Evolutionary conservation across 2,888 invertebrate species (phyloP).

Genomic region (Mimas tiliae): DNA sequence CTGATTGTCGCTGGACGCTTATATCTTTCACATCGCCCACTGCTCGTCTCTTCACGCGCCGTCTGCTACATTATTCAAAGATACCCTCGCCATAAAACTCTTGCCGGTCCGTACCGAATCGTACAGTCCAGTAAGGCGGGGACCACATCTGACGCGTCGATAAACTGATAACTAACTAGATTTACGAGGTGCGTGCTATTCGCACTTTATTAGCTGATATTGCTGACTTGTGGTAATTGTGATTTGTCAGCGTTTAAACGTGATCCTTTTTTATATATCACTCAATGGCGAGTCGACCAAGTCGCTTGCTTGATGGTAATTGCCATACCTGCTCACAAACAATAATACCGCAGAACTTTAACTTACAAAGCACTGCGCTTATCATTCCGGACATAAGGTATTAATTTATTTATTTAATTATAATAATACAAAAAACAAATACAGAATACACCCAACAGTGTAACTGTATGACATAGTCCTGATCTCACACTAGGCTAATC

Average conservation of each 20-base stretch:
- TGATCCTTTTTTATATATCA: not conserved
- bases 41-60: slow-evolving; percentile 61
- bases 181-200: slow-evolving; percentile 43
- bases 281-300: no score
- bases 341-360: no score
- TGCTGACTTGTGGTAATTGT: slow-evolving; percentile 34
- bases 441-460: no score
- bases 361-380: no score
- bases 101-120: slow-evolving; percentile 58
- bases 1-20: slow-evolving; percentile 6
- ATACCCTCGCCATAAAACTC: slow-evolving; percentile 67
- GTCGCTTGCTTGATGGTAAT: no score
- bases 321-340: no score
- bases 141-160: slow-evolving; percentile 50
- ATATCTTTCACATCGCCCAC: not conserved
- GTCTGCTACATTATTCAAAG: slow-evolving; percentile 73
- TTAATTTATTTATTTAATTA: no score
- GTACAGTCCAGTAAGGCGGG: slow-evolving; percentile 53
- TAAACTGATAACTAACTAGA: slow-evolving; percentile 51
- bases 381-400: no score
- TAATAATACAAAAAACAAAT: no score
- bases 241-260: not conserved
- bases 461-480: no score
- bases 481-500: no score
- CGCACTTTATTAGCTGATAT: slow-evolving; percentile 39